Evolutionary conservation across 1,140 invertebrate species (phyloP).

Genomic region (Doryteuthis pealeii): DNA sequence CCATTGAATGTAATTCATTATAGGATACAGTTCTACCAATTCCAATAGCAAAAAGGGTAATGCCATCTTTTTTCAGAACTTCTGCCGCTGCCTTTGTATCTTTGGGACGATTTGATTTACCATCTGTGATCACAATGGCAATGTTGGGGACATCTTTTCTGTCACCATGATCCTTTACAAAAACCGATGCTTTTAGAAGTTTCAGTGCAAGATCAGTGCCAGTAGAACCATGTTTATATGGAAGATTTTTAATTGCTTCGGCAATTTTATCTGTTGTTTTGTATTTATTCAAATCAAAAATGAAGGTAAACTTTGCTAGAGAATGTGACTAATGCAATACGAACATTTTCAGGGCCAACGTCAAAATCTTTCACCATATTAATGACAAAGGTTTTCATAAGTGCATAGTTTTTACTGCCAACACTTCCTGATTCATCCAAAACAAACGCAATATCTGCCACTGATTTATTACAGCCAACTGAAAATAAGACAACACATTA

Average conservation of each 20-base stretch:
- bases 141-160: constrained; percentile 30
- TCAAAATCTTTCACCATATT: constrained; percentile 24
- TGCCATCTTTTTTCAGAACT: constrained; percentile 13
- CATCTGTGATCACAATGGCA: constrained; percentile 41
- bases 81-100: constrained; percentile 22
- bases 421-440: constrained; percentile 30
- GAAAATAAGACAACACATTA: constrained; percentile 10
- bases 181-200: constrained; percentile 22
- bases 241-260: constrained; percentile 22
- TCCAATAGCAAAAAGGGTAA: constrained; percentile 33
- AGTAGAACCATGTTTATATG: constrained; percentile 21
- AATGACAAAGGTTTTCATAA: constrained; percentile 21
- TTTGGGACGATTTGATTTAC: constrained; percentile 28
- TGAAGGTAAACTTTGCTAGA: constrained; percentile 12
- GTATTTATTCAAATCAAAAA: constrained; percentile 19
- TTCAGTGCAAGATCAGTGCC: constrained; percentile 30
- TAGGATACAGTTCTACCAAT: constrained; percentile 28
- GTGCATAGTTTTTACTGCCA: constrained; percentile 8
- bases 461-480: constrained; percentile 18
- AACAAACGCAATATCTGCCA: constrained; percentile 28
- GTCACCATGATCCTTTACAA: constrained; percentile 28
- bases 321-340: constrained; percentile 18
- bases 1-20: constrained; percentile 32
- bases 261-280: constrained; percentile 13
- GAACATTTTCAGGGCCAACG: not conserved